Base-by-base conservation (phyloP, 1,140 invertebrate genomes). In the Ditylenchus dipsaci region DNA sequence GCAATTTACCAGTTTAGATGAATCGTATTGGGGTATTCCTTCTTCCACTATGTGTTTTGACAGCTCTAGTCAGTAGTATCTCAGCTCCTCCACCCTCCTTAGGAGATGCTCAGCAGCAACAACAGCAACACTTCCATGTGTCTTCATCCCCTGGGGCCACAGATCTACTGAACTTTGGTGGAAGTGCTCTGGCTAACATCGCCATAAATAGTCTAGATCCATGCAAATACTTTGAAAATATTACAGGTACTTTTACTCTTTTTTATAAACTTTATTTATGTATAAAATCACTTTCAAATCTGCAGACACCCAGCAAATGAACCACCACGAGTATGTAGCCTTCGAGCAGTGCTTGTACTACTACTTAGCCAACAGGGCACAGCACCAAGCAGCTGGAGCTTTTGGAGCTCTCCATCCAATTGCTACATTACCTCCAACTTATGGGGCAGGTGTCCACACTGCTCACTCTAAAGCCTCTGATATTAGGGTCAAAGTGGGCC, bases 261-360 rank as follows among this genome's bases (percentile, higher is more conserved):
- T n/a, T n/a, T n/a, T n/a, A n/a, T n/a, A n/a, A n/a, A n/a, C n/a
- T 56, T 21, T 43, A 15, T 47, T 15, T 5, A 17, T 65, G 45
- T 67, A 38, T 38, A 11, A 38, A 38, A 38, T 58, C 23, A 47
- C n/a, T n/a, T n/a, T n/a, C n/a, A n/a, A n/a, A 53, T 64, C 73
- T 72, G n/a, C 64, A 80, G 78, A 71, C 23, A 56, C 71, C 29
- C 60, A 79, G 58, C 66, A 62, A 49, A 63, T 81, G 8, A 74
- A 77, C 47, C 76, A 81, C 56, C 79, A 81, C 63, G 73, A 81
- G 49, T 80, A 67, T 57, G 75, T 70, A 53, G 68, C 80, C 1
- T 72, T 81, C 43, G 79, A 81, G 66, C 78, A 82, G 49, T 81
- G 79, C 63, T 65, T 81, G 13, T 81, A 82, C 63, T 81, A 81